Base-by-base conservation (phyloP, 2,797 vertebrate species). In the Phrynocephalus guinanensis region DNA sequence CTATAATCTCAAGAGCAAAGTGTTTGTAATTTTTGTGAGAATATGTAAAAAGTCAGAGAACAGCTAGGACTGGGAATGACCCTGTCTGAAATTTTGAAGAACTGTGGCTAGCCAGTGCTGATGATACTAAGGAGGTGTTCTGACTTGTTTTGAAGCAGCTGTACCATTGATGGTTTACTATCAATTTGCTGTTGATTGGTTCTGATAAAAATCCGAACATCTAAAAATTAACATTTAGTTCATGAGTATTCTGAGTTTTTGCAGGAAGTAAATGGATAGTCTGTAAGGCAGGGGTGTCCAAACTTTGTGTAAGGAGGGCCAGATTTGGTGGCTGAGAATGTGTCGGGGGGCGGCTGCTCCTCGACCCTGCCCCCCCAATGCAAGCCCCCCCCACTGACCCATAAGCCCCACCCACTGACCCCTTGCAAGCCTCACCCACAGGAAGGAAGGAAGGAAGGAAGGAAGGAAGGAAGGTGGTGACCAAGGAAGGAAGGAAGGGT, bases 11-110 rank as follows among this genome's bases (percentile, higher is more conserved):
- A 88, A 28, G 85, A 85, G 22, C 11, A 52, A 90, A 73, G 9
- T n/a, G 83, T 8, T 86, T 63, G 30, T 52, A 38, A 5, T 80
- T 88, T 88, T 79, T 63, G 30, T 71, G 16, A 76, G 11, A 78
- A 11, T 71, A 56, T 5, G 5, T 83, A 60, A 87, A 87, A 83
- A 83, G 20, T 6, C 6, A 85, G 52, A 78, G 1, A 85, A 24
- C 7, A 63, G 0, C 10, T 56, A 76, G 50, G 66, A 15, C 48
- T 79, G n/a, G 44, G 50, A 63, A 60, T 63, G 50, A 63, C 70
- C 20, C 9, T 71, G 24, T 50, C 67, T 82, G 26, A 71, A 82
- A 82, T 8, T 24, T 26, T 70, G 24, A 26, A 82, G 66, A 70
- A 9, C 11, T 16, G n/a, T 4, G 50, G 26, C 67, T 15, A 82